Conservation (phyloP, 1,140 invertebrate genomes). For the Zaprionus davidi region DNA sequence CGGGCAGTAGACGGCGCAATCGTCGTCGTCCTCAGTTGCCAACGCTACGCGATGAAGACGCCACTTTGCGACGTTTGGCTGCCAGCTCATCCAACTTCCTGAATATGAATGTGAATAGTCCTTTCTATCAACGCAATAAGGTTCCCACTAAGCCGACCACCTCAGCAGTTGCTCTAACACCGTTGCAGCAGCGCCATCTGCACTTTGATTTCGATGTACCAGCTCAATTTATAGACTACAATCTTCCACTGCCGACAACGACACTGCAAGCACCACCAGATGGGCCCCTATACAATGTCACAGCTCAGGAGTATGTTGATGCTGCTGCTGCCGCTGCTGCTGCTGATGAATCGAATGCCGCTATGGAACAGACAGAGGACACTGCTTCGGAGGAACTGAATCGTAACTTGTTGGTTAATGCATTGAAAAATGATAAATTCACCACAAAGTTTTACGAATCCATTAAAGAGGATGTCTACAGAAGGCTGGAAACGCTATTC, state of each 20-base stretch:
- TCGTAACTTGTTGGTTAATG: slow-evolving; percentile 80
- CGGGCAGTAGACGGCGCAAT: slow-evolving; percentile 58
- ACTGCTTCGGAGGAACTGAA: slow-evolving; percentile 80
- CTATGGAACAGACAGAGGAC: slow-evolving; percentile 66
- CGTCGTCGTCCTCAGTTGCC: slow-evolving; percentile 57
- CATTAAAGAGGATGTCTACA: slow-evolving; percentile 88
- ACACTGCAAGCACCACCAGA: slow-evolving; percentile 3
- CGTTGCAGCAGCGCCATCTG: slow-evolving; percentile 78
- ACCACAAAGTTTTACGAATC: slow-evolving; percentile 88
- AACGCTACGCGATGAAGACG: slow-evolving; percentile 55
- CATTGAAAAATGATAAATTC: slow-evolving; percentile 84
- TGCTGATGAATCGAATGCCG: slow-evolving; percentile 55
- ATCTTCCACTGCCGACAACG: slow-evolving; percentile 28
- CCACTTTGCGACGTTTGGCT: slow-evolving; percentile 40
- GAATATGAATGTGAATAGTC: slow-evolving; percentile 79
- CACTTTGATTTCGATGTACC: slow-evolving; percentile 71
- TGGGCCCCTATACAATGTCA: slow-evolving; percentile 47
- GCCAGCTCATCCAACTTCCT: slow-evolving; percentile 55
- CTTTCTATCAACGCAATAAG: slow-evolving; percentile 75
- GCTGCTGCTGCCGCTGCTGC: slow-evolving; percentile 22
- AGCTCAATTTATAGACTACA: slow-evolving; percentile 63
- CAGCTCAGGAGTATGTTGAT: slow-evolving; percentile 34
- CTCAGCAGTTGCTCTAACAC: slow-evolving; percentile 60
- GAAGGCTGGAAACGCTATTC: slow-evolving; percentile 88
- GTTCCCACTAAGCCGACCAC: slow-evolving; percentile 72